These are phyloP conservation scores for Semicossyphus pulcher DNA, from an alignment of 2,113 vertebrate genomes.

Conservation along the genomic window DNA sequence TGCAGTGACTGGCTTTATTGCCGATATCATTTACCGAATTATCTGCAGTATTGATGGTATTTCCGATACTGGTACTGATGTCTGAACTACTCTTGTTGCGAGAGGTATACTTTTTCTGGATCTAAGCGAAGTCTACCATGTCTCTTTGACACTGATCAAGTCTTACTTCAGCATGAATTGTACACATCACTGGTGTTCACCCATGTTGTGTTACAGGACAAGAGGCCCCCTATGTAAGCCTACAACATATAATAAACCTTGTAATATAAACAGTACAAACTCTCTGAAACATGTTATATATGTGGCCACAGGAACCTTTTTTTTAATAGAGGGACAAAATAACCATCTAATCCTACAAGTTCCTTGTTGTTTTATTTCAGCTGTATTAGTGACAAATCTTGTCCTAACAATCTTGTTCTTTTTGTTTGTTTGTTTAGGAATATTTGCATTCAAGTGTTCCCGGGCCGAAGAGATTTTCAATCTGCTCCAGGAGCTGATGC, in stretches of 20 bases:
- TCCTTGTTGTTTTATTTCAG: not conserved
- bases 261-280: not conserved
- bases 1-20: no score
- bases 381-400: not conserved
- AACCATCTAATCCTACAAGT: no score
- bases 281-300: no score
- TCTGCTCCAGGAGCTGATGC: slow-evolving; percentile 98
- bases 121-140: not conserved
- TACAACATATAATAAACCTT: not conserved
- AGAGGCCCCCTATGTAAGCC: no score
- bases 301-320: no score
- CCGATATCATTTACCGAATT: no score
- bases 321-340: no score
- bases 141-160: no score
- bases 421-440: slow-evolving; percentile 83
- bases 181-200: not conserved
- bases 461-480: slow-evolving; percentile 98
- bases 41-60: no score
- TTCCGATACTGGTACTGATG: no score
- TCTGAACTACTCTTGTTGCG: no score
- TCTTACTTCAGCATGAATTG: not conserved
- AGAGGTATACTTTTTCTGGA: not conserved
- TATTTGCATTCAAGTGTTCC: slow-evolving; percentile 98
- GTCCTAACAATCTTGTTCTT: not conserved
- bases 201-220: not conserved